These are phyloP conservation scores for Auanema freiburgensis DNA, from an alignment of 2,888 invertebrate genomes.

Conservation along the genomic window DNA sequence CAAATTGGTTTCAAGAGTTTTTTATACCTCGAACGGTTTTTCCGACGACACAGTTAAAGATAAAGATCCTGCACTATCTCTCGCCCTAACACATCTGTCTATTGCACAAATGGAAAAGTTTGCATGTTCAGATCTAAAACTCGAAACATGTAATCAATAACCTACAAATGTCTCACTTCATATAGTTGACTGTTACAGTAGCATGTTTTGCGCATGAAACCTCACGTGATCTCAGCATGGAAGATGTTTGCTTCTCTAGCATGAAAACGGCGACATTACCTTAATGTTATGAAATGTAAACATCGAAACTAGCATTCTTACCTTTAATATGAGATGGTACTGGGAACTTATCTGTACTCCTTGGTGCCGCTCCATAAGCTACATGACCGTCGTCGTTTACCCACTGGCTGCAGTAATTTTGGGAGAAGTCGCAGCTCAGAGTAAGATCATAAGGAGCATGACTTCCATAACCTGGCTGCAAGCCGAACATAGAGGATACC, in stretches of 20 bases:
- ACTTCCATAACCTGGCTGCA: conserved; percentile 45
- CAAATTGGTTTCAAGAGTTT: too few relatives aligned
- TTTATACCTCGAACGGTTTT: conserved; percentile 1
- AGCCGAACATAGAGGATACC: conserved; percentile 40
- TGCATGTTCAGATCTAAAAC: conserved; percentile 40
- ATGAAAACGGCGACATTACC: conserved; percentile 46
- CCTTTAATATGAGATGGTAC: conserved; percentile 32
- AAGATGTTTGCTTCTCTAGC: conserved; percentile 28
- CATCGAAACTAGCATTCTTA: neutral
- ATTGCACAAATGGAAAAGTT: conserved; percentile 42
- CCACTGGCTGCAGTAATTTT: conserved; percentile 62
- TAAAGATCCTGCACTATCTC: neutral
- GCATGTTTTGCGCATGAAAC: conserved; percentile 44
- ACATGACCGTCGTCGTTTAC: conserved; percentile 48
- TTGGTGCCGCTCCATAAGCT: conserved; percentile 44
- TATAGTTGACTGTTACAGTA: conserved; percentile 33
- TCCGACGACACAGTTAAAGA: neutral
- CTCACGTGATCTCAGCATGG: conserved; percentile 35
- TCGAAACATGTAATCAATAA: conserved; percentile 1
- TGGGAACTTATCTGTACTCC: conserved; percentile 38
- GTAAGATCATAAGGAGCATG: conserved; percentile 37
- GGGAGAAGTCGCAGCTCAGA: conserved; percentile 56
- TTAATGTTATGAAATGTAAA: neutral
- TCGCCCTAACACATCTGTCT: conserved; percentile 31
- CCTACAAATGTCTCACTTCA: conserved; percentile 41